Evolutionary conservation across 2,888 invertebrate species (phyloP).

Genomic region (Patella pellucida): DNA sequence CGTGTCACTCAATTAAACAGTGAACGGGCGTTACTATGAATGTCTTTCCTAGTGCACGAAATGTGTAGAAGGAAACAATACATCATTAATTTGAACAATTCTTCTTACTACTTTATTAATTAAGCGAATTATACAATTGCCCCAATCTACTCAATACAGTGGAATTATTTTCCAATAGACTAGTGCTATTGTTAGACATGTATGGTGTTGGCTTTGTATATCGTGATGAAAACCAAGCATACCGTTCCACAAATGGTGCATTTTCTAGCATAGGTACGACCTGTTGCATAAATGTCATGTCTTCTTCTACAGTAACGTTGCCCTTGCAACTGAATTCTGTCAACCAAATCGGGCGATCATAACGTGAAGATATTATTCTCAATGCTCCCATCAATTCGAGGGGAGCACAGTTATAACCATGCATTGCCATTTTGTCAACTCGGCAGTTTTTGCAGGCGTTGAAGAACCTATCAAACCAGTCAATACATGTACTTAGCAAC

Average conservation of each 20-base stretch:
- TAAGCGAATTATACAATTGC: slow-evolving; percentile 24
- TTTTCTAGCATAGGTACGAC: slow-evolving; percentile 30
- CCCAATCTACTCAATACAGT: slow-evolving; percentile 32
- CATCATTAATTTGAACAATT: too few species aligned
- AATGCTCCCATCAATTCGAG: slow-evolving; percentile 3
- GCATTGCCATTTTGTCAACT: slow-evolving; percentile 15
- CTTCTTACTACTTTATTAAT: too few species aligned
- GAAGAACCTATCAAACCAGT: slow-evolving; percentile 16
- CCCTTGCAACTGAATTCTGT: slow-evolving; percentile 34
- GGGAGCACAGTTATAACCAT: slow-evolving; percentile 12
- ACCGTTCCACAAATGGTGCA: slow-evolving; percentile 28
- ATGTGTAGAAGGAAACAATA: too few species aligned
- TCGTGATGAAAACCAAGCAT: slow-evolving; percentile 31
- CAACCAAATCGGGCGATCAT: slow-evolving; percentile 31
- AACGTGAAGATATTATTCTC: slow-evolving; percentile 20
- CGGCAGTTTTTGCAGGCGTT: slow-evolving; percentile 7
- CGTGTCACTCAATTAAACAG: too few species aligned
- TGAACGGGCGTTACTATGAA: too few species aligned
- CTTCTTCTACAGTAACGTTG: not conserved
- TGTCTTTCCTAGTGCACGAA: too few species aligned
- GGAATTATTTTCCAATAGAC: slow-evolving; percentile 32
- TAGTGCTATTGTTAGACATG: slow-evolving; percentile 8
- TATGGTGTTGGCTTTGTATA: slow-evolving; percentile 2
- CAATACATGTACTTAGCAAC: not conserved
- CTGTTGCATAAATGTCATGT: slow-evolving; percentile 24